Evolutionary conservation across 2,888 invertebrate genomes (phyloP).

Genomic region (Rutpela maculata): DNA sequence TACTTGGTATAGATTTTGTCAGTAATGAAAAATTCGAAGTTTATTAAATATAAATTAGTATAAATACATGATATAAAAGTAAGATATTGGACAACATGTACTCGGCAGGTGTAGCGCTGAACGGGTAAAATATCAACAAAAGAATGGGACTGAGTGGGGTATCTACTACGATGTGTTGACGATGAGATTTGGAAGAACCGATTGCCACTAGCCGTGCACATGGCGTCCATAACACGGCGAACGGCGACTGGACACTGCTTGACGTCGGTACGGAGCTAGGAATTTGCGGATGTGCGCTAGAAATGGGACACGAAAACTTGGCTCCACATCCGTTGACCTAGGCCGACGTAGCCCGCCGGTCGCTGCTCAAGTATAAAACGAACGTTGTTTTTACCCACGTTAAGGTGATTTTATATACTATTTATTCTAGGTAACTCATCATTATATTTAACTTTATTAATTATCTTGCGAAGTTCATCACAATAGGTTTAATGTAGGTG

Average conservation of each 20-base stretch:
- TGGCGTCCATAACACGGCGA: slow-evolving; percentile 65
- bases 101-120: slow-evolving; percentile 56
- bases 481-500: slow-evolving; percentile 73
- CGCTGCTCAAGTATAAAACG: slow-evolving; percentile 66
- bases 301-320: slow-evolving; percentile 52
- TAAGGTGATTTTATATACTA: slow-evolving; percentile 70
- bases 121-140: slow-evolving; percentile 38
- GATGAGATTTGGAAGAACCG: slow-evolving; percentile 55
- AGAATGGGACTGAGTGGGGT: slow-evolving; percentile 12
- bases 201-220: slow-evolving; percentile 62
- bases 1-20: slow-evolving; percentile 61
- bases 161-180: slow-evolving; percentile 16
- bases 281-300: slow-evolving; percentile 47
- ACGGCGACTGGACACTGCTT: slow-evolving; percentile 56
- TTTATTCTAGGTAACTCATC: slow-evolving; percentile 73
- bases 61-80: slow-evolving; percentile 74
- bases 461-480: slow-evolving; percentile 74
- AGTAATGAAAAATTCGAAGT: slow-evolving; percentile 73
- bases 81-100: slow-evolving; percentile 68
- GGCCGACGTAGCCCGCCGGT: slow-evolving; percentile 51
- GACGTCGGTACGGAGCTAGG: slow-evolving; percentile 58
- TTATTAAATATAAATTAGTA: slow-evolving; percentile 73
- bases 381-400: slow-evolving; percentile 68
- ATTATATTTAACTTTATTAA: slow-evolving; percentile 68
- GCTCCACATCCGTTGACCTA: slow-evolving; percentile 46